These are phyloP conservation scores for Caenorhabditis sp. DNA, from an alignment of 2,888 invertebrate species.

Conservation along the genomic window DNA sequence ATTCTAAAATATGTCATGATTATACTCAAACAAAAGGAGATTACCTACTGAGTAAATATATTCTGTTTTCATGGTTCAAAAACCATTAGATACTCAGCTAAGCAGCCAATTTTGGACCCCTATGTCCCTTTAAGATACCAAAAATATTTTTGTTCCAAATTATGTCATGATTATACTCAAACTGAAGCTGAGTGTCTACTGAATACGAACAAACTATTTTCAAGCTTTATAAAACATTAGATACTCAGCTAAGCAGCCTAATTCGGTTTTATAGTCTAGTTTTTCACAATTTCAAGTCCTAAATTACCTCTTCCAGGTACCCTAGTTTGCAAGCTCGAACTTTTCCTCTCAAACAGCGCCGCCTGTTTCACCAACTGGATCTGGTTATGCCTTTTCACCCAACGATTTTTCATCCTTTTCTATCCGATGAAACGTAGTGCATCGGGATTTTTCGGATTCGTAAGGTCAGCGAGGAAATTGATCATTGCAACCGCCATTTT, in stretches of 20 bases:
- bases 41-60: too few species aligned
- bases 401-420: conserved; percentile 59
- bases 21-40: too few species aligned
- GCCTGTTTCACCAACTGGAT: conserved; percentile 63
- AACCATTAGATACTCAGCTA: not conserved
- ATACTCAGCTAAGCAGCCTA: not conserved
- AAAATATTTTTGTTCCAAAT: too few species aligned
- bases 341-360: conserved; percentile 59
- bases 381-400: conserved; percentile 61
- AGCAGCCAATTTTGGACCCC: not conserved
- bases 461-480: conserved; percentile 51
- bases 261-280: too few species aligned
- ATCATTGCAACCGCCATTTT: conserved; percentile 51
- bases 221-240: not conserved
- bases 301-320: conserved; percentile 37
- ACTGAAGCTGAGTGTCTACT: too few species aligned
- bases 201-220: too few species aligned
- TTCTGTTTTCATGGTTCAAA: too few species aligned
- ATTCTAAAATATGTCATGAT: too few species aligned
- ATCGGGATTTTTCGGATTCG: conserved; percentile 44
- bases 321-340: conserved; percentile 59
- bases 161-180: too few species aligned
- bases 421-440: conserved; percentile 57
- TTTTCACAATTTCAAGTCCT: too few species aligned
- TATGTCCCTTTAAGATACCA: too few species aligned